Conservation (phyloP, 2,888 invertebrate species). For the Thumatha senex region DNA sequence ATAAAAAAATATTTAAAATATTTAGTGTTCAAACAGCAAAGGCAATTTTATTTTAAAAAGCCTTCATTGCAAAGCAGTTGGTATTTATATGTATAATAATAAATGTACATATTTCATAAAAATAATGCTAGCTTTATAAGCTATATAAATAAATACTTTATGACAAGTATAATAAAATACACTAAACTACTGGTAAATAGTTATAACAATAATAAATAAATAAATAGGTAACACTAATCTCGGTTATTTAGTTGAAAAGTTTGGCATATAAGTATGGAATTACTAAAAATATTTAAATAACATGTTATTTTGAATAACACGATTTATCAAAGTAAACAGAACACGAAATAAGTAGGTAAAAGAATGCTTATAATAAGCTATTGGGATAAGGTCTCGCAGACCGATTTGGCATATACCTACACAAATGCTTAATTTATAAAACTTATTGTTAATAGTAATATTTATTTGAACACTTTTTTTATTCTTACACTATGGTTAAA, state of each 20-base stretch:
- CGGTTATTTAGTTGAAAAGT: constrained; percentile 9
- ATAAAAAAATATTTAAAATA: background rate
- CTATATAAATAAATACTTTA: constrained; percentile 9
- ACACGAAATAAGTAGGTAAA: background rate
- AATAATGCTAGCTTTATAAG: background rate
- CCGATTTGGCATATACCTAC: constrained; percentile 1
- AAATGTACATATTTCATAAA: constrained; percentile 8
- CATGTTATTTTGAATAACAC: background rate
- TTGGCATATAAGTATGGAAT: background rate
- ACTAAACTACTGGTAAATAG: constrained; percentile 5
- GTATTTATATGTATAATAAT: background rate
- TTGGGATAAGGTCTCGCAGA: constrained; percentile 10
- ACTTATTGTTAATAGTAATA: constrained; percentile 6
- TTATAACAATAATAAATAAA: constrained; percentile 11
- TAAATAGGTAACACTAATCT: constrained; percentile 31
- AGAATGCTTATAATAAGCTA: no score
- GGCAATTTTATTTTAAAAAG: constrained; percentile 22
- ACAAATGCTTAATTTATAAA: constrained; percentile 4
- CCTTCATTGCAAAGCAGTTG: constrained; percentile 20
- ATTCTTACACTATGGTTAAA: constrained; percentile 2
- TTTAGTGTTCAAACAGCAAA: background rate
- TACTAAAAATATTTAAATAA: background rate
- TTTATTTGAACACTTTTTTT: constrained; percentile 13
- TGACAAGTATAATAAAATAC: background rate
- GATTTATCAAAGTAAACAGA: background rate